Base-by-base conservation (phyloP, 2,888 invertebrate genomes). In the Toxonevra muliebris region DNA sequence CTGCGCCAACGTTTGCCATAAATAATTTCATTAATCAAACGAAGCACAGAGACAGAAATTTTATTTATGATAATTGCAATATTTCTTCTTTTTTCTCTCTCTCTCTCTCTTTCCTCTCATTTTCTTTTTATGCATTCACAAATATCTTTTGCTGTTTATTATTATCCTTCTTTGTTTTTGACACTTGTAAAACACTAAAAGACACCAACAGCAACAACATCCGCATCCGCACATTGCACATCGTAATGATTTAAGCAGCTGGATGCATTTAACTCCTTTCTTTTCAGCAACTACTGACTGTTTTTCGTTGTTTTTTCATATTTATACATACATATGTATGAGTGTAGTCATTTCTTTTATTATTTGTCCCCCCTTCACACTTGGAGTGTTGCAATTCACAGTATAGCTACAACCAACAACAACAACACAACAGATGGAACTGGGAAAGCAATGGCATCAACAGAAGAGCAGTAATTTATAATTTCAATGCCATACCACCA, bases 61-160 rank as follows among this genome's bases (percentile, higher is more conserved):
- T 64, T 64, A 64, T 64, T 64, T 64, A 64, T 57, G 64, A 64
- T 64, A 64, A 64, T 64, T 64, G 64, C 64, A 54, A 64, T 30
- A 48, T 64, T 64, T 63, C 55, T 54, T 17, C 55, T 63, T 57
- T 55, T 43, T 50, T 45, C 19, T 57, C n/a, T 48, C 45, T 45
- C 64, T 64, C 57, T 64, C 45, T 45, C 19, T 57, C n/a, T 48
- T 54, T 45, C 64, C 55, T 55, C 55, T 40, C 11, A 17, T 13
- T 48, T 55, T 30, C 30, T 30, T 30, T 30, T 30, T 30, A 30
- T 30, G 30, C 30, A 30, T 30, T 30, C 30, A 30, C 30, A 30
- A 30, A 30, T 30, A 4, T 30, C 30, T 30, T 30, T 30, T 30
- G 30, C 30, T 30, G 30, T 30, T 30, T 30, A 30, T 30, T 30